Conservation (phyloP, 2,797 vertebrate genomes). For the Gambusia yucatana region DNA sequence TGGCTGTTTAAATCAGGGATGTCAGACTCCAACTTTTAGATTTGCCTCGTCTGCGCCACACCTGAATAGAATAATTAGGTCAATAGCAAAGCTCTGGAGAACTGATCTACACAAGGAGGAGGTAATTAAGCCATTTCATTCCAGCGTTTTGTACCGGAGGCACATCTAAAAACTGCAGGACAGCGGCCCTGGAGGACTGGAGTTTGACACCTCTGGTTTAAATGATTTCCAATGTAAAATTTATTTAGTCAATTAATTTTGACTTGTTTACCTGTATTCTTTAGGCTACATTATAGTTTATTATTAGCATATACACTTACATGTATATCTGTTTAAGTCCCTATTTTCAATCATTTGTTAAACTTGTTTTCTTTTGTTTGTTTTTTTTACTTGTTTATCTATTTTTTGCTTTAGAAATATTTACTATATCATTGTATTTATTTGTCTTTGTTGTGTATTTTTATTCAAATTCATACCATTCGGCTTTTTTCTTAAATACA, state of each 20-base stretch:
- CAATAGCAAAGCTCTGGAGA: too few species aligned
- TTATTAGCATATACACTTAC: too few species aligned
- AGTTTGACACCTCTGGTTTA: not conserved
- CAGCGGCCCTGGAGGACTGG: too few species aligned
- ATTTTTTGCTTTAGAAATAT: not conserved
- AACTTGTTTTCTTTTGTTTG: not conserved
- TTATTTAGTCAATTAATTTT: not conserved
- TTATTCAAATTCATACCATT: not conserved
- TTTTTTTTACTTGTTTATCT: not conserved
- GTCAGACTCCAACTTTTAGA: too few species aligned
- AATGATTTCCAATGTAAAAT: not conserved
- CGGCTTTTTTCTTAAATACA: not conserved
- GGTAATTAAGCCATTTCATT: too few species aligned
- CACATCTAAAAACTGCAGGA: too few species aligned
- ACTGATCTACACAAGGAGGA: too few species aligned
- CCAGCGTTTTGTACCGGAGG: too few species aligned
- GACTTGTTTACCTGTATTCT: not conserved
- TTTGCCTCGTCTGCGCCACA: too few species aligned
- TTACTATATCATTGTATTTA: not conserved
- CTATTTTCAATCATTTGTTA: not conserved
- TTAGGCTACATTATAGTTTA: not conserved
- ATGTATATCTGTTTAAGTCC: too few species aligned
- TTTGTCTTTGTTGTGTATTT: not conserved
- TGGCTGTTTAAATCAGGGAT: not conserved
- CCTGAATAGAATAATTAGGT: too few species aligned